Base-by-base conservation (phyloP, 2,797 vertebrate genomes). In the Bothrops alternatus region DNA sequence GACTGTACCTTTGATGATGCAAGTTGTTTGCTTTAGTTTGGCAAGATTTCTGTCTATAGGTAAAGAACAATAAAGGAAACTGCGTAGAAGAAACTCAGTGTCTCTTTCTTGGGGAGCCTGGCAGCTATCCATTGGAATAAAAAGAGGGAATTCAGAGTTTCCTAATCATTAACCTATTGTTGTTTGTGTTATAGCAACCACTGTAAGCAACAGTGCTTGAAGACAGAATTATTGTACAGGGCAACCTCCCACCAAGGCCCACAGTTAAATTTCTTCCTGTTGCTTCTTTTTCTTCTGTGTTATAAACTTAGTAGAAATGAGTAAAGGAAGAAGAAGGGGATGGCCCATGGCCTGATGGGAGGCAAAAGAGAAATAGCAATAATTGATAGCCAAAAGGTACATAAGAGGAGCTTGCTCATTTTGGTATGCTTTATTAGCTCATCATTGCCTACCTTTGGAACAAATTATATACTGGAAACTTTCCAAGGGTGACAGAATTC, bases 401-500 rank as follows among this genome's bases (percentile, higher is more conserved):
- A 0, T 47, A 47, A 82, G 73, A 90, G 28, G 18, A 63, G 63
- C 56, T 65, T 42, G 28, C 18, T 37, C 13, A 28, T 91, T 69
- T 10, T 47, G 12, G 60, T n/a, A 4, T 6, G 16, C 37, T 93
- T 55, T 56, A 63, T 47, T 26, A 87, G 78, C 55, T 58, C 16
- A 32, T 55, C 4, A 0, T 50, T 37, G n/a, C 26, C 73, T 2
- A 12, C 18, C n/a, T 63, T 47, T 4, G 0, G 28, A 63, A 65
- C 63, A 86, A 92, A 88, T 94, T 93, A 90, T 94, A 88, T 87
- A 96, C 92, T 94, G n/a, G 95, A 95, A 95, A 93, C 90, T 93
- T 96, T 94, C 94, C 90, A 55, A 95, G 94, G 89, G 89, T 91
- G 73, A 91, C 85, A 92, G 88, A 94, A 92, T 91, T 86, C 93